Conservation (phyloP, 2,797 vertebrate genomes). For the Typhlichthys subterraneus region DNA sequence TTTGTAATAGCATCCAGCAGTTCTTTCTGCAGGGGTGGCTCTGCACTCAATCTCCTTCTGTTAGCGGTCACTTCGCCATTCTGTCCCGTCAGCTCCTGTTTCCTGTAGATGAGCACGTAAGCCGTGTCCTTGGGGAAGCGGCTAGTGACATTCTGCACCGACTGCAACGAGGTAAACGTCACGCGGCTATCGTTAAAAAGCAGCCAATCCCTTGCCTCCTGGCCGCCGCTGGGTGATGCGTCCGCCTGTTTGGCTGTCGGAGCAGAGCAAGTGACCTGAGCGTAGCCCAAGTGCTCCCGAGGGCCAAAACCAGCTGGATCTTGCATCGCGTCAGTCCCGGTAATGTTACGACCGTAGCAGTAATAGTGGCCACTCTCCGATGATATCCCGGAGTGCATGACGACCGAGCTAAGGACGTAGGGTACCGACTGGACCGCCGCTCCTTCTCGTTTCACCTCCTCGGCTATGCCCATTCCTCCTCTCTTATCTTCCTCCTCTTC, state of each 20-base stretch:
- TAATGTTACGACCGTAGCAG: conserved; percentile 89
- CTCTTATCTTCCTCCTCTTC: conserved; percentile 74
- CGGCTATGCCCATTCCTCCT: conserved; percentile 53
- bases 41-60: conserved; percentile 82
- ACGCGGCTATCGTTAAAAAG: conserved; percentile 98
- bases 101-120: conserved; percentile 96
- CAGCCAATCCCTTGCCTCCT: conserved; percentile 89
- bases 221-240: conserved; percentile 48
- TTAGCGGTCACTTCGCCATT: conserved; percentile 65
- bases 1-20: conserved; percentile 97
- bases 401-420: conserved; percentile 91
- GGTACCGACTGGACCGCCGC: conserved; percentile 75
- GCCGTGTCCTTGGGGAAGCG: conserved; percentile 98
- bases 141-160: conserved; percentile 96
- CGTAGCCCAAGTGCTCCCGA: conserved; percentile 68
- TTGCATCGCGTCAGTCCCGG: conserved; percentile 71
- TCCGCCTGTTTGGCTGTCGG: conserved; percentile 67
- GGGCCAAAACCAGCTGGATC: conserved; percentile 60
- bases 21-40: conserved; percentile 96
- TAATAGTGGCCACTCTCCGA: conserved; percentile 99
- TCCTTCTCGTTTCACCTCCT: conserved; percentile 33
- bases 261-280: conserved; percentile 51
- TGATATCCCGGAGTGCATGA: conserved; percentile 96
- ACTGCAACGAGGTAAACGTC: conserved; percentile 95
- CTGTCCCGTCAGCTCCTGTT: conserved; percentile 76